Base-by-base conservation (phyloP, 2,797 vertebrate genomes). In the Mionectes olivaceus region DNA sequence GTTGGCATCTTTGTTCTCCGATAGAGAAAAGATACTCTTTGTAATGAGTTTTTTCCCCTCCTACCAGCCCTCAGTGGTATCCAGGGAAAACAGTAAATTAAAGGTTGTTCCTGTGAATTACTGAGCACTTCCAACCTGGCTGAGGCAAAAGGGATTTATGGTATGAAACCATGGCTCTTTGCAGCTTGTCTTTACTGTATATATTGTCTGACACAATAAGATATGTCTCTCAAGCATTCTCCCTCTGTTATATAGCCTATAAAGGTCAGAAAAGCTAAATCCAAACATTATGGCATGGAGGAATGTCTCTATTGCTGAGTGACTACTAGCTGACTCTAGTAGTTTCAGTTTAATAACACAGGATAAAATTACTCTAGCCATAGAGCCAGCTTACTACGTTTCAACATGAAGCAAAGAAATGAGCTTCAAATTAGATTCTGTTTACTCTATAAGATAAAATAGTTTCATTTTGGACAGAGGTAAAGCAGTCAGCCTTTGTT, bases 181-280 rank as follows among this genome's bases (percentile, higher is more conserved):
- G 84, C 78, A 94, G 53, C 73, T 78, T 93, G 53, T 91, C 94
- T 95, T 93, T 73, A 82, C 49, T 80, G 41, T 86, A 80, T 74
- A 35, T 79, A 61, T 89, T 93, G 43, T 95, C 83, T 96, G 89
- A 76, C 86, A 93, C 74, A 93, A 25, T 83, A 87, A 96, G 92
- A 90, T 94, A 93, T 28, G 80, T 90, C 88, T 97, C 80, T 93
- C 70, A 93, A 89, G 74, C 19, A 88, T 92, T 81, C 35, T 89
- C 18, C 90, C 83, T 78, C 30, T 91, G 61, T 93, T 95, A 96
- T 81, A 91, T 75, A 78, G 61, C 44, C 64, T 91, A 63, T 84
- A 96, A 97, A 98, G 97, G 95, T 97, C 95, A 97, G 85, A 92
- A 96, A 94, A 95, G 78, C 89, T 97, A 96, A 97, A 97, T 89